Conservation (phyloP, 2,113 vertebrate genomes). For the Scophthalmus maximus region DNA sequence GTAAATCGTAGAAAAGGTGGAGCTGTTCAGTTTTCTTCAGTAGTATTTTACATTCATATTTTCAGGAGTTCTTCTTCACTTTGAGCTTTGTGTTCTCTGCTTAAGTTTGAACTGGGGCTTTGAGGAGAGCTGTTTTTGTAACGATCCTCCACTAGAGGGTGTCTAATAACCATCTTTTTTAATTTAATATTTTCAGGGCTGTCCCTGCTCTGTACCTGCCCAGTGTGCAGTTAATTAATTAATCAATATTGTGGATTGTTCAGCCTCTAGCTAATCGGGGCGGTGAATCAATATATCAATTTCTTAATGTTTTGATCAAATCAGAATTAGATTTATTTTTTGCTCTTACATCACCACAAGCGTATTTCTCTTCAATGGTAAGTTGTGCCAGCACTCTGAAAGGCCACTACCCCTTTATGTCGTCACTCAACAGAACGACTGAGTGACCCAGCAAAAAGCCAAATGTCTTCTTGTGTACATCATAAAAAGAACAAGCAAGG, state of each 20-base stretch:
- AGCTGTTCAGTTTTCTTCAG: slow-evolving; percentile 34
- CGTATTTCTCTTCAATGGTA: background rate
- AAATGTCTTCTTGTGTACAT: slow-evolving; percentile 14
- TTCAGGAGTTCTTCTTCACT: slow-evolving; percentile 13
- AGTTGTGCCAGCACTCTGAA: background rate
- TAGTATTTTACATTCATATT: slow-evolving; percentile 19
- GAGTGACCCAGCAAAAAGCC: slow-evolving; percentile 26
- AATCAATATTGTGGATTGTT: slow-evolving; percentile 8
- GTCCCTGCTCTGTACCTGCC: background rate
- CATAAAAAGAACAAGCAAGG: slow-evolving; percentile 46
- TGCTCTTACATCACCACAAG: background rate
- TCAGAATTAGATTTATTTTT: background rate
- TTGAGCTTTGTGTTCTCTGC: too few relatives aligned
- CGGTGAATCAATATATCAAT: background rate
- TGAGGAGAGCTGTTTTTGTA: slow-evolving; percentile 42
- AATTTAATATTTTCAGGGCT: slow-evolving; percentile 4
- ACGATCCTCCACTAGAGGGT: slow-evolving; percentile 77
- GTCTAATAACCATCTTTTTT: slow-evolving; percentile 67
- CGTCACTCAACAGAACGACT: slow-evolving; percentile 6
- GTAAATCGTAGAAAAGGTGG: slow-evolving; percentile 18
- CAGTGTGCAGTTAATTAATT: slow-evolving; percentile 1
- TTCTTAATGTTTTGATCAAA: background rate
- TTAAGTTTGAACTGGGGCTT: slow-evolving; percentile 21
- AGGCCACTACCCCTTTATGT: slow-evolving; percentile 2
- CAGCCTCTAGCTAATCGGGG: background rate